Percentiles rank a stretch among this genome's conserved stretches.
Conservation (phyloP, 2,888 invertebrate genomes). For the Megamerina dolium region DNA sequence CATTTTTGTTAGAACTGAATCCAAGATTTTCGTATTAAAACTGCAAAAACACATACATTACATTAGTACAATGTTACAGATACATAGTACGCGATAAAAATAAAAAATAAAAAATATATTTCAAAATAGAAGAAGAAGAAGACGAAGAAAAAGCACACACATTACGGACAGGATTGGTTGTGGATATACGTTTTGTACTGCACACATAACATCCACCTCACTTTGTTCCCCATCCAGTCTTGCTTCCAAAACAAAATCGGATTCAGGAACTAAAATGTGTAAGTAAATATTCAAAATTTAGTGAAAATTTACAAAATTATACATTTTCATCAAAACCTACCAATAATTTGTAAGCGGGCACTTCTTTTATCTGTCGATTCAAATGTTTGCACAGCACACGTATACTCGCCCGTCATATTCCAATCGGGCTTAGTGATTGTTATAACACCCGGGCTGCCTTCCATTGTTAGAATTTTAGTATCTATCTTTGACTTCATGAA, state of each 20-base stretch:
- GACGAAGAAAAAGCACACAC: slow-evolving; percentile 30
- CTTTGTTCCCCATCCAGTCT: slow-evolving; percentile 43
- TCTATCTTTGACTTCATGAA: slow-evolving; percentile 49
- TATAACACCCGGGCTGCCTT: slow-evolving; percentile 48
- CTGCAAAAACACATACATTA: no score
- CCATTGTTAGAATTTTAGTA: slow-evolving; percentile 44
- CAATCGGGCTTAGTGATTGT: slow-evolving; percentile 49
- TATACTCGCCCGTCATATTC: slow-evolving; percentile 50
- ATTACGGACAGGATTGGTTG: slow-evolving; percentile 45
- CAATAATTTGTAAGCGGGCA: slow-evolving; percentile 49
- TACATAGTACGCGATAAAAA: no score
- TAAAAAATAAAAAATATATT: no score
- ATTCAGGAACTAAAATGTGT: slow-evolving; percentile 43
- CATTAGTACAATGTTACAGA: no score
- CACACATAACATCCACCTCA: slow-evolving; percentile 46
- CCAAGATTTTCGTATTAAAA: slow-evolving; percentile 44
- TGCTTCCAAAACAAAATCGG: slow-evolving; percentile 46
- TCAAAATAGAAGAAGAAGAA: not conserved
- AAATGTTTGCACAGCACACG: slow-evolving; percentile 49
- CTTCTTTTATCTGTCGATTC: slow-evolving; percentile 49
- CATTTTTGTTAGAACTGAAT: slow-evolving; percentile 44
- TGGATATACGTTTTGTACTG: slow-evolving; percentile 47
- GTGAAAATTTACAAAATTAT: no score
- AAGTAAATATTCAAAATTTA: slow-evolving; percentile 2
- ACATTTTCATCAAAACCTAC: slow-evolving; percentile 29